Conservation (phyloP, 2,888 invertebrate species). For the Drosophila paranaensis region DNA sequence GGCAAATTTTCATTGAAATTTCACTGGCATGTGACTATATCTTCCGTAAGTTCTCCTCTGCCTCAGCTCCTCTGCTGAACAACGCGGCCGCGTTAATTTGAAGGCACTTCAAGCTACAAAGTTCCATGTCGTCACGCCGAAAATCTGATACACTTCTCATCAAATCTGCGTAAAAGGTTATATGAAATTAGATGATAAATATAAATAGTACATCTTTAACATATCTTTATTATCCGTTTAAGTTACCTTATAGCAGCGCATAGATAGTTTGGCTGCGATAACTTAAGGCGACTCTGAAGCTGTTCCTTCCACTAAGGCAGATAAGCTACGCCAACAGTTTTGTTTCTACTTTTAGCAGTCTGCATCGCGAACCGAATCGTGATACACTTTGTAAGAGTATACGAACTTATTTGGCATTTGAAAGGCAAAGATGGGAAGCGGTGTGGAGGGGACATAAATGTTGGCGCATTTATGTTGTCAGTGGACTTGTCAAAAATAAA, state of each 20-base stretch:
- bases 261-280: background rate
- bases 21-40: conserved; percentile 54
- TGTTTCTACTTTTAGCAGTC: too few relatives aligned
- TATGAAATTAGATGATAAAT: background rate
- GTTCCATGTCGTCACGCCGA: background rate
- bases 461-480: conserved; percentile 72
- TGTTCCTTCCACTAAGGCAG: too few relatives aligned
- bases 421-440: background rate
- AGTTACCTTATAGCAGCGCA: too few relatives aligned
- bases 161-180: background rate
- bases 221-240: too few relatives aligned
- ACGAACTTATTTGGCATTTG: conserved; percentile 47
- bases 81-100: conserved; percentile 47
- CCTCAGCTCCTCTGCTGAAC: background rate
- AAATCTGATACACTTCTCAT: background rate
- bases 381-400: background rate
- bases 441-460: conserved; percentile 52
- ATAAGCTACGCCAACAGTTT: too few relatives aligned
- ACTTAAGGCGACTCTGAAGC: background rate
- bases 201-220: too few relatives aligned
- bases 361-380: background rate
- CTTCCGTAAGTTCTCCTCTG: conserved; percentile 15
- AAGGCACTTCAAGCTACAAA: conserved; percentile 56
- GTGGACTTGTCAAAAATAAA: conserved; percentile 61
- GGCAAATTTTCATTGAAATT: conserved; percentile 27